Conservation (phyloP, 2,888 invertebrate genomes). For the Conus canariensis region DNA sequence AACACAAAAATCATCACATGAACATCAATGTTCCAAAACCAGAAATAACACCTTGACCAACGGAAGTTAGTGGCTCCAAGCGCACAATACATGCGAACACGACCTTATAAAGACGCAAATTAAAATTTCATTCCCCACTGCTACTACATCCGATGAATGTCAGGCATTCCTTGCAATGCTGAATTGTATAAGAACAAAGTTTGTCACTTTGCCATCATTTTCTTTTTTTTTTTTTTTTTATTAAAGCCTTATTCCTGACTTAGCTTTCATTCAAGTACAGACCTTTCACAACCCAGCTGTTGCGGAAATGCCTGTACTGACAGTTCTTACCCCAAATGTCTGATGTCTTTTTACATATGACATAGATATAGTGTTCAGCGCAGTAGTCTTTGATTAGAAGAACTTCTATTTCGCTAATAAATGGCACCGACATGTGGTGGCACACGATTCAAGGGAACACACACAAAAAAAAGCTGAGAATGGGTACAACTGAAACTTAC, state of each 20-base stretch:
- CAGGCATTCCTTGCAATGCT: too few species aligned
- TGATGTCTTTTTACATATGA: too few species aligned
- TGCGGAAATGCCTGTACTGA: too few species aligned
- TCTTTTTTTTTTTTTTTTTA: too few species aligned
- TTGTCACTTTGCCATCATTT: too few species aligned
- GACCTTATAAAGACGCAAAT: not conserved
- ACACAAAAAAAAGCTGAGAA: not conserved
- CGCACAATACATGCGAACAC: not conserved
- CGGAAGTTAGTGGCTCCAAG: not conserved
- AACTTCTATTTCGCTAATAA: not conserved
- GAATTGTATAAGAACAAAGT: too few species aligned
- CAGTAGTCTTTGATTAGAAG: not conserved
- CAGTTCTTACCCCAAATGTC: too few species aligned
- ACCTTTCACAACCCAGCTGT: too few species aligned
- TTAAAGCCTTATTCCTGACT: too few species aligned
- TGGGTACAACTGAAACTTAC: not conserved
- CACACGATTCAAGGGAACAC: not conserved
- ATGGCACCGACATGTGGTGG: slow-evolving; percentile 5
- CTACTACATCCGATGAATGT: not conserved
- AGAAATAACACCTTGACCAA: not conserved
- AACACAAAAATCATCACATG: slow-evolving; percentile 15
- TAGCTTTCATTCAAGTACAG: too few species aligned
- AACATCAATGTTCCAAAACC: slow-evolving; percentile 8
- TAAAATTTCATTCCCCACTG: not conserved
- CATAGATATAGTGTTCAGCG: too few species aligned